Evolutionary conservation across 1,140 invertebrate species (phyloP).

Genomic region (Nasonia vitripennis): DNA sequence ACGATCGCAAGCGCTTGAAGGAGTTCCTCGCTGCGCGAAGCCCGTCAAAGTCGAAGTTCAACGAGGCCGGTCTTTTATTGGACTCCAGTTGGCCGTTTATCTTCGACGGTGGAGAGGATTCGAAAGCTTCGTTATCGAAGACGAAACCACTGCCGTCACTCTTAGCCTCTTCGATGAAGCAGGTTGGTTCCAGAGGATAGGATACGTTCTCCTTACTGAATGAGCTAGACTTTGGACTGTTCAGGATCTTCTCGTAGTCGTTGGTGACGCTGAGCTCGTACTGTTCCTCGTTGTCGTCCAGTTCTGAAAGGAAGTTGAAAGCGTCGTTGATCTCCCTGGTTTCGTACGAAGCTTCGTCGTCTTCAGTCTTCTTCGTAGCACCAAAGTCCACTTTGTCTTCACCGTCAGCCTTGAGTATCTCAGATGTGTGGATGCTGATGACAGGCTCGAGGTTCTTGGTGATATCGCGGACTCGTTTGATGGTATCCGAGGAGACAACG

Average conservation of each 20-base stretch:
- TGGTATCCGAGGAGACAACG: conserved; percentile 71
- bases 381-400: conserved; percentile 12
- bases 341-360: conserved; percentile 60
- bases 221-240: not conserved
- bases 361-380: conserved; percentile 46
- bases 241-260: conserved; percentile 12
- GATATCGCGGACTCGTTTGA: conserved; percentile 70
- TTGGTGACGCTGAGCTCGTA: not conserved
- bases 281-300: conserved; percentile 64
- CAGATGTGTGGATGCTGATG: conserved; percentile 54
- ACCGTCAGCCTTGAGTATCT: not conserved
- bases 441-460: conserved; percentile 71
- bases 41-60: conserved; percentile 53
- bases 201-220: conserved; percentile 36
- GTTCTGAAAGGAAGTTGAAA: conserved; percentile 68
- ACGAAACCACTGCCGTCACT: conserved; percentile 35
- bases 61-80: conserved; percentile 13
- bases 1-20: conserved; percentile 29
- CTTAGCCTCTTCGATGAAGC: conserved; percentile 44
- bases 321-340: conserved; percentile 67
- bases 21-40: conserved; percentile 15
- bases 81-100: not conserved
- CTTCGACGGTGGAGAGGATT: conserved; percentile 52
- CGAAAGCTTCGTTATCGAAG: conserved; percentile 55
- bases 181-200: conserved; percentile 57